Evolutionary conservation across 37 sponge, comb jelly and placozoan genomes (phyloP), one percentile per base, ranked within the genome.

Genomic region (Aplysina aerophoba): DNA sequence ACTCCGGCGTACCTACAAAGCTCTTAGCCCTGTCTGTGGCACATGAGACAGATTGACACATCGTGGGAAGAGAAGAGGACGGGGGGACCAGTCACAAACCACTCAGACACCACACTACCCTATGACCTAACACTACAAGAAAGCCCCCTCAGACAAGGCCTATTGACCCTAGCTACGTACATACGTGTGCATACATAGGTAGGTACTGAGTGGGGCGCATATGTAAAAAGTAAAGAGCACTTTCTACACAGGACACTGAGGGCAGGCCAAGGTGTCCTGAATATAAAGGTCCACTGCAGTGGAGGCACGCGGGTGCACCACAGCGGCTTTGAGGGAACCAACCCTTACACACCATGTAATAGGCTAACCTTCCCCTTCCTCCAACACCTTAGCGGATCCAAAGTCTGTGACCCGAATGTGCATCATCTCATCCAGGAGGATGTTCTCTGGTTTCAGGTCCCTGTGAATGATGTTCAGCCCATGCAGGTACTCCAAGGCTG

Each of bases 1-100:
- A 97, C 83, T 97, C 92, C 24, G 98, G 96, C 5, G 98, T 97
- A 17, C 98, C 98, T 40, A 97, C 98, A 89, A 97, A 97, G 25
- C 96, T 95, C 41, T 91, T 91, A 20, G 96, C 98, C 79, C 81
- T 72, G 24, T 92, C 92, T 94, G 80, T 19, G 68, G 68, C 73
- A 54, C 3, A 41, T 5, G n/a, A n/a, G n/a, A n/a, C n/a, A n/a
- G n/a, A n/a, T n/a, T n/a, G n/a, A n/a, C n/a, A n/a, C n/a, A n/a
- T n/a, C n/a, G n/a, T n/a, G n/a, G n/a, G n/a, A n/a, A n/a, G n/a
- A n/a, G n/a, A n/a, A n/a, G n/a, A n/a, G n/a, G n/a, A n/a, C n/a
- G n/a, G n/a, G n/a, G n/a, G 50, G 3, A 44, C 50, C 50, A 11
- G 50, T 8, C 8, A 44, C 50, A 44, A n/a, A 44, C 8, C 50